These are phyloP conservation scores for Telmatherina bonti DNA, from an alignment of 2,797 vertebrate species.

Conservation along the genomic window DNA sequence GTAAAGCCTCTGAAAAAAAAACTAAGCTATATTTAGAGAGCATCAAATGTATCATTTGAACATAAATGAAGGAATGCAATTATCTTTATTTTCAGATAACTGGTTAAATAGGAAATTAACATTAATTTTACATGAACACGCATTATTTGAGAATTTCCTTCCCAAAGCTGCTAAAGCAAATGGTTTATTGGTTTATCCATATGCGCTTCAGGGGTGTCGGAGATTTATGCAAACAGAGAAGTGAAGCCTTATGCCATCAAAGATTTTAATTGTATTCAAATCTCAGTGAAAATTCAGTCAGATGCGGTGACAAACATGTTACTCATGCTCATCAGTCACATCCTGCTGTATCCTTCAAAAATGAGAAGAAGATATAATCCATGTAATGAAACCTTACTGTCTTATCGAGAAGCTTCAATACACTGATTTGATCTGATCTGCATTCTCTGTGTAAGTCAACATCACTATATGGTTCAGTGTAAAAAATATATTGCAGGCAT, in stretches of 20 bases:
- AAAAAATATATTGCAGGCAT: conserved; percentile 19
- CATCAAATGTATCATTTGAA: conserved; percentile 2
- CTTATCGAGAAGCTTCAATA: neutral
- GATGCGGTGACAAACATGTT: neutral
- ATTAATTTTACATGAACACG: neutral
- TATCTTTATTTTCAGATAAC: conserved; percentile 8
- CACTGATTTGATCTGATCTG: neutral
- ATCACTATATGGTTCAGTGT: conserved; percentile 14
- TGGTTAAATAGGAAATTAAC: neutral
- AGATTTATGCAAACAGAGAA: neutral
- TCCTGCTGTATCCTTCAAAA: neutral
- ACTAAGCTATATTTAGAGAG: conserved; percentile 25
- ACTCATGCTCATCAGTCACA: neutral
- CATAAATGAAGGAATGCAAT: neutral
- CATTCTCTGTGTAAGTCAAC: conserved; percentile 16
- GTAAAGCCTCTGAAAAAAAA: conserved; percentile 24
- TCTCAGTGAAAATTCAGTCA: neutral
- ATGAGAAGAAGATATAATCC: neutral
- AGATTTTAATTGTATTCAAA: neutral
- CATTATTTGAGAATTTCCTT: neutral
- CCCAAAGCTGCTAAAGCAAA: neutral
- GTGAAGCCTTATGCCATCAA: conserved; percentile 1
- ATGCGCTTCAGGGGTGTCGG: neutral
- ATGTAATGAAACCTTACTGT: conserved; percentile 1
- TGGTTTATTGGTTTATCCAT: neutral